Conservation (phyloP, 2,797 vertebrate genomes). For the Cottoperca gobio region DNA sequence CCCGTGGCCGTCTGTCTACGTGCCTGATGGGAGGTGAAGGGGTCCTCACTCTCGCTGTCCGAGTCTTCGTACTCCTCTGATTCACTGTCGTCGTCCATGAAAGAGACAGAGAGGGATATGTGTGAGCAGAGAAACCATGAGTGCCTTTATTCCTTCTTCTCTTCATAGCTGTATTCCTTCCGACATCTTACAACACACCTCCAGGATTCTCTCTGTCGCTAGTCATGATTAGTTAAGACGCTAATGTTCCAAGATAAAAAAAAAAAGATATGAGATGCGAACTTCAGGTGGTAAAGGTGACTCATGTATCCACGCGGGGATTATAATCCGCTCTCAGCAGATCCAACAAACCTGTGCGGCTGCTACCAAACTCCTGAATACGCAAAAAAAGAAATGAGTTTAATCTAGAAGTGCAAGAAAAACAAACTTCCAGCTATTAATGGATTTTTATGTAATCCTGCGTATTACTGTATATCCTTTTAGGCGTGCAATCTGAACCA, state of each 20-base stretch:
- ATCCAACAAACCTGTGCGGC: background rate
- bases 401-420: background rate
- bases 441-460: background rate
- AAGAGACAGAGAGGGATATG: conserved; percentile 52
- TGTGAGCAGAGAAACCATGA: conserved; percentile 20
- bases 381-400: background rate
- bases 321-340: background rate
- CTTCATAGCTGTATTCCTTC: background rate
- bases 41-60: conserved; percentile 90
- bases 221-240: background rate
- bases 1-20: conserved; percentile 89
- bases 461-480: background rate
- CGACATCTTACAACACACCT: background rate
- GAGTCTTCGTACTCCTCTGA: conserved; percentile 89
- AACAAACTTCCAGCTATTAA: background rate
- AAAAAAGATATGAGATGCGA: background rate
- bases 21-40: conserved; percentile 91
- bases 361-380: background rate
- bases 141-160: background rate
- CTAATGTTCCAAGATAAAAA: background rate
- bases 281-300: background rate
- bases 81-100: conserved; percentile 76
- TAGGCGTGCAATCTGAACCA: background rate
- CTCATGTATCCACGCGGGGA: background rate
- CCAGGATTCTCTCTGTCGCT: background rate